These are phyloP conservation scores for Oligia strigilis DNA, from an alignment of 2,888 invertebrate genomes.

Conservation along the genomic window DNA sequence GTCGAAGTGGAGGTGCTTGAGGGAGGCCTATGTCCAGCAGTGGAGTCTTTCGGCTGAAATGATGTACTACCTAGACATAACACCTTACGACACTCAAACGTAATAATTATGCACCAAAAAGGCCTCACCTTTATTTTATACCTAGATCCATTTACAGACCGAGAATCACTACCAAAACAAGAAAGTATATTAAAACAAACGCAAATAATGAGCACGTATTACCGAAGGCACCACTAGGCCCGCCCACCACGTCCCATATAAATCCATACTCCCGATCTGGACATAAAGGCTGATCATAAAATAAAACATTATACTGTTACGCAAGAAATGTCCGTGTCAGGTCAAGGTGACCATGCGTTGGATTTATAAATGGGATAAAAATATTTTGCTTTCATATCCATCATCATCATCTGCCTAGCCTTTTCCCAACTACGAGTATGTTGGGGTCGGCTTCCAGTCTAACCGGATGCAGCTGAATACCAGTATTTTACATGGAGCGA, in stretches of 20 bases:
- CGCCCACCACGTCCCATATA: constrained; percentile 44
- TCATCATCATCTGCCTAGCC: not conserved
- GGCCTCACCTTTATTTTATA: not conserved
- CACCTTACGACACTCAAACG: too few relatives aligned
- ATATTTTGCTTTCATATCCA: not conserved
- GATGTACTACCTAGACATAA: too few relatives aligned
- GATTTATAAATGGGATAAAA: not conserved
- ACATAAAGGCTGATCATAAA: constrained; percentile 69
- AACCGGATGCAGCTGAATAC: too few relatives aligned
- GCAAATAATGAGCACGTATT: constrained; percentile 36
- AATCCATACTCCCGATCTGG: constrained; percentile 63
- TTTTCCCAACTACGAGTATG: too few relatives aligned
- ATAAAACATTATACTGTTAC: constrained; percentile 67
- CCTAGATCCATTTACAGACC: not conserved
- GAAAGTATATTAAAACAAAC: constrained; percentile 30
- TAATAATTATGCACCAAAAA: not conserved
- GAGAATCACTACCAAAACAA: not conserved
- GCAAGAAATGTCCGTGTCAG: constrained; percentile 61
- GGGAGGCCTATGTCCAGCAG: too few relatives aligned
- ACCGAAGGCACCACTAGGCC: not conserved
- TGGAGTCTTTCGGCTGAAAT: too few relatives aligned
- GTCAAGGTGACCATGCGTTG: constrained; percentile 13
- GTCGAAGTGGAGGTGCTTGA: too few relatives aligned
- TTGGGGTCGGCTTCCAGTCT: too few relatives aligned
- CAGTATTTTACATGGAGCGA: too few relatives aligned